Conservation (phyloP, 2,797 vertebrate genomes). For the Eremophila alpestris region DNA sequence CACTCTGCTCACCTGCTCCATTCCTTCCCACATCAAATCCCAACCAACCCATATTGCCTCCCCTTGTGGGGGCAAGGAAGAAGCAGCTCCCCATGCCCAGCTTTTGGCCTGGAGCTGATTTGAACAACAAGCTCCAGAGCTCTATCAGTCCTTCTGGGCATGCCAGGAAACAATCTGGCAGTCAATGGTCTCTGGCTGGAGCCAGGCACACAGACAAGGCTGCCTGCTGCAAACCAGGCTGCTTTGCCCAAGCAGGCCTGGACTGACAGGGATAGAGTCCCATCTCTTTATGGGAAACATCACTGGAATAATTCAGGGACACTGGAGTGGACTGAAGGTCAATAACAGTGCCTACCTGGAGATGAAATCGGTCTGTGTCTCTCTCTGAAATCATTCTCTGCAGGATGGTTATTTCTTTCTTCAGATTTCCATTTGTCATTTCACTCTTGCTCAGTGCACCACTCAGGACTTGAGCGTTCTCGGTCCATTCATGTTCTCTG, state of each 20-base stretch:
- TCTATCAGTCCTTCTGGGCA: not conserved
- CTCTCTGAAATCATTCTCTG: not conserved
- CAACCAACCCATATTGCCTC: accelerated
- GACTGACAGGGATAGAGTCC: not conserved
- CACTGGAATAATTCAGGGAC: accelerated
- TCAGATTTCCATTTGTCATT: slow-evolving; percentile 17
- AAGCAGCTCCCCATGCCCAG: not conserved
- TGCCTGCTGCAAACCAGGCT: not conserved
- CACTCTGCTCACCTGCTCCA: not conserved
- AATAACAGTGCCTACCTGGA: not conserved
- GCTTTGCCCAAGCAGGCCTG: not conserved
- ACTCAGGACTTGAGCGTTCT: slow-evolving; percentile 66
- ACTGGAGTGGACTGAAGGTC: accelerated
- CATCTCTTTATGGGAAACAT: not conserved
- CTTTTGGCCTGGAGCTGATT: not conserved
- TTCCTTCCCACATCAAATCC: not conserved
- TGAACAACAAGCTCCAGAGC: not conserved
- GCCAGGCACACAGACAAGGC: not conserved
- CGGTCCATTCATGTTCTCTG: slow-evolving; percentile 77
- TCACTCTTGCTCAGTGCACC: slow-evolving; percentile 62
- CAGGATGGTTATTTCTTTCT: not conserved
- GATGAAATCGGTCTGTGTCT: not conserved
- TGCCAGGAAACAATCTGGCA: not conserved
- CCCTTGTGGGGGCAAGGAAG: not conserved
- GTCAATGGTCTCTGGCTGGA: no score